A percentile compares a stretch with the other conserved stretches of the same genome.
These are phyloP conservation scores for Hylaeus volcanicus DNA, from an alignment of 1,140 invertebrate genomes.

Conservation along the genomic window DNA sequence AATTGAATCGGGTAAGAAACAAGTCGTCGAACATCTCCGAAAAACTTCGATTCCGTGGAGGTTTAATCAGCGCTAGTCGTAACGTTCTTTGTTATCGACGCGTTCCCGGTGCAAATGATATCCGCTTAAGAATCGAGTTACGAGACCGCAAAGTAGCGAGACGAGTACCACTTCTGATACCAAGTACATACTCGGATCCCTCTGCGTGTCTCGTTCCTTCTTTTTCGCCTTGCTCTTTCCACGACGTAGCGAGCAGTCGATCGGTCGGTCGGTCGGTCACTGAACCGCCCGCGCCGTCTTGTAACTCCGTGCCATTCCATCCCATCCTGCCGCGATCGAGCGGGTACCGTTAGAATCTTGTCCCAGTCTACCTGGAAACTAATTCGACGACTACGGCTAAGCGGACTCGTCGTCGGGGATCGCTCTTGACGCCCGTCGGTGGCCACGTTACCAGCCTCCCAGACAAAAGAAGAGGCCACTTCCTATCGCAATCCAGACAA, in stretches of 20 bases:
- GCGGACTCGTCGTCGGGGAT: neutral
- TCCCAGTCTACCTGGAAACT: conserved; percentile 62
- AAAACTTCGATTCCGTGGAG: neutral
- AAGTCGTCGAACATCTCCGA: too few species aligned
- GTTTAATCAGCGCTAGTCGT: conserved; percentile 30
- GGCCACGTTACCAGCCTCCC: neutral
- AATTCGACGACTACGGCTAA: conserved; percentile 30
- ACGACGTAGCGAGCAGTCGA: conserved; percentile 51
- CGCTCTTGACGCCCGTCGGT: conserved; percentile 5
- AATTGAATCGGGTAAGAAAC: too few species aligned
- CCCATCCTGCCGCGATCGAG: conserved; percentile 59
- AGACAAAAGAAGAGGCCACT: conserved; percentile 1
- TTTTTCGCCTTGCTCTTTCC: conserved; percentile 34
- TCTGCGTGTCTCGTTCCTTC: neutral
- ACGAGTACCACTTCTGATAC: conserved; percentile 51
- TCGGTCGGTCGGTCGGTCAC: conserved; percentile 70
- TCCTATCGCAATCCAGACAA: conserved; percentile 19
- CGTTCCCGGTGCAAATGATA: conserved; percentile 49
- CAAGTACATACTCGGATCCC: conserved; percentile 26
- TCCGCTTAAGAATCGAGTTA: conserved; percentile 57
- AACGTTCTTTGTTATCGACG: conserved; percentile 35
- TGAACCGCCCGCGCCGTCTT: conserved; percentile 64
- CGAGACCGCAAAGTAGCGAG: conserved; percentile 51
- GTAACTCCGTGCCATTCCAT: conserved; percentile 57
- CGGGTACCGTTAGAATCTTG: conserved; percentile 65